Base-by-base conservation (phyloP, 1,140 invertebrate species). In the Aphelinus atriplicis region DNA sequence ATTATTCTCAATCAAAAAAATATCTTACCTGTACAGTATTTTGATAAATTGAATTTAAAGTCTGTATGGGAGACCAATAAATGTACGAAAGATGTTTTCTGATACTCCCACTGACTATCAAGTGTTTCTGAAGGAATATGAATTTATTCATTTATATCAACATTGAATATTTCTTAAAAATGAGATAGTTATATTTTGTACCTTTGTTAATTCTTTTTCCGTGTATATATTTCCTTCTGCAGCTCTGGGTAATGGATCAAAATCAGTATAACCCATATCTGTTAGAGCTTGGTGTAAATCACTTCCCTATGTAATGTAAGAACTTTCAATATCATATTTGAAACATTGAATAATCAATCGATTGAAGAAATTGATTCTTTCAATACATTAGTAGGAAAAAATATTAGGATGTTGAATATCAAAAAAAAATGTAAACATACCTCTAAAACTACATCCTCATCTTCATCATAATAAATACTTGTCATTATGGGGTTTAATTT, bases 231-330 rank as follows among this genome's bases (percentile, higher is more conserved):
- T 75, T 53, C 57, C 7, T 67, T 74, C 75, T 81, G 1, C 26
- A 26, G 74, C 57, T 71, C 80, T 51, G 3, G 75, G 53, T 45
- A 79, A 71, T 65, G 75, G 82, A 79, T 86, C 82, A 78, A 86
- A 87, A 75, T 87, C 81, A 2, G 71, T 82, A n/a, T 80, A 87
- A 43, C 86, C 86, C 64, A 83, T 80, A 56, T 82, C 70, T 9
- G 71, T 72, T 46, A 87, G 75, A 67, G 80, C 80, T 80, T 81
- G 72, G 26, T 87, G 78, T 48, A 87, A 73, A 58, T 84, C 82
- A 60, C 83, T 85, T 42, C 84, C 85, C 86, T 87, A 26, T 26
- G 26, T 26, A 26, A 26, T 26, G 26, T 26, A 26, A 26, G 26
- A 26, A 26, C 26, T 26, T 26, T 26, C 26, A 26, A 26, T 26